Percentiles rank a stretch among this genome's conserved stretches.
Conservation (phyloP, 2,888 invertebrate genomes). For the Watsonalla binaria region DNA sequence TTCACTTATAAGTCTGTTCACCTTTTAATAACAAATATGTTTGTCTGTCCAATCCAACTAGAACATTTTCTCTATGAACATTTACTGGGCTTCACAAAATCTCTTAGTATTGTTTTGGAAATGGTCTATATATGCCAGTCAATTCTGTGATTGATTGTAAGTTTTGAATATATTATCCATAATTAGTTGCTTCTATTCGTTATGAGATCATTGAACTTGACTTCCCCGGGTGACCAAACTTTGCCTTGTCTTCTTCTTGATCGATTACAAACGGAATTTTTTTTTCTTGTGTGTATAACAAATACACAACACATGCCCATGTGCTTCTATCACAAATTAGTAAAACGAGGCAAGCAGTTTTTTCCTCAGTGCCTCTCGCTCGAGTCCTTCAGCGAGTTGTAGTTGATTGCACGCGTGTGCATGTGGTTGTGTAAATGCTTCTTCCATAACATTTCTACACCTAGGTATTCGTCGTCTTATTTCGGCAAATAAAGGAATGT, state of each 20-base stretch:
- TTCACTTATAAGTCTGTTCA: not conserved
- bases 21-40: too few species aligned
- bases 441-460: not conserved
- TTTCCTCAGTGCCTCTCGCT: constrained; percentile 57
- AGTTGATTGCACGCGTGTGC: constrained; percentile 16
- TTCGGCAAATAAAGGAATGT: too few species aligned
- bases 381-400: constrained; percentile 23
- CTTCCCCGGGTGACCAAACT: constrained; percentile 38
- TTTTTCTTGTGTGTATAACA: constrained; percentile 22
- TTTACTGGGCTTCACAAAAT: too few species aligned
- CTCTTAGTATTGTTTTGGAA: not conserved
- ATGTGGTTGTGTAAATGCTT: constrained; percentile 7
- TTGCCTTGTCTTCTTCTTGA: constrained; percentile 29
- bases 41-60: too few species aligned
- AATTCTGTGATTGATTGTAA: not conserved
- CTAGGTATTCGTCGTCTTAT: not conserved
- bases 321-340: constrained; percentile 1
- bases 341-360: constrained; percentile 13
- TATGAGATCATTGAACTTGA: constrained; percentile 42
- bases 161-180: not conserved
- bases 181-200: not conserved
- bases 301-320: constrained; percentile 13
- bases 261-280: constrained; percentile 25
- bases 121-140: not conserved
- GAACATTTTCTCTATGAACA: too few species aligned